phyloP scores from a whole-genome alignment of 2,888 invertebrate genomes.

The Eueremaeus valkanovi region DNA sequence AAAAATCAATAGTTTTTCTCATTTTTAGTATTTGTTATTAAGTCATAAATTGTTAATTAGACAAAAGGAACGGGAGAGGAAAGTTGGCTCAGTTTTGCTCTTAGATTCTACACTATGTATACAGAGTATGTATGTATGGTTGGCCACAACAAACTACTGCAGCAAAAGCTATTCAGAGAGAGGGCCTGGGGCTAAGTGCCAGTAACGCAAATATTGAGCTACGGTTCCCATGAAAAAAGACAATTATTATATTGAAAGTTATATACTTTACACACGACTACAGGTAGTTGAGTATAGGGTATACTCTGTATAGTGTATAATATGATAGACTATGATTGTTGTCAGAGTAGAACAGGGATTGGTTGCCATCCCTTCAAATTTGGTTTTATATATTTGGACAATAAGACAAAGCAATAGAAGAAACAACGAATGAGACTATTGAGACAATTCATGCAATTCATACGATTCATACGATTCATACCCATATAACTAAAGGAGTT shows the following conservation, averaged over 20 bases:
- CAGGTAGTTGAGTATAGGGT: background rate
- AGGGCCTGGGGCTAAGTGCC: background rate
- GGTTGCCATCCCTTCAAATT: conserved; percentile 15
- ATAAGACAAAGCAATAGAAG: background rate
- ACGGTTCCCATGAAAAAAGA: conserved; percentile 19
- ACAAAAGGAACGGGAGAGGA: background rate
- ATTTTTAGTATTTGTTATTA: background rate
- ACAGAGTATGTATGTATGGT: background rate
- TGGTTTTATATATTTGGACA: background rate
- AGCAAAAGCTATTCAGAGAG: background rate
- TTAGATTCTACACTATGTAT: background rate
- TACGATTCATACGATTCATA: too few relatives aligned
- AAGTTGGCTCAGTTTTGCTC: background rate
- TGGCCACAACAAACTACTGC: conserved; percentile 20
- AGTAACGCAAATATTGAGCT: background rate
- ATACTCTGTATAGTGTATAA: too few relatives aligned
- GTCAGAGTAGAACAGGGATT: background rate
- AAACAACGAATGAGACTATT: background rate
- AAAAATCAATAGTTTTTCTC: background rate
- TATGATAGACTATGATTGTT: too few relatives aligned
- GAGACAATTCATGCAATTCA: background rate
- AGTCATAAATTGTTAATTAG: background rate
- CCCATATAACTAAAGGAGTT: conserved; percentile 45
- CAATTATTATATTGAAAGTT: conserved; percentile 17
- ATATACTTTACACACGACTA: conserved; percentile 1